Evolutionary conservation across 1,140 invertebrate species (phyloP).

Genomic region (Prorops nasuta): DNA sequence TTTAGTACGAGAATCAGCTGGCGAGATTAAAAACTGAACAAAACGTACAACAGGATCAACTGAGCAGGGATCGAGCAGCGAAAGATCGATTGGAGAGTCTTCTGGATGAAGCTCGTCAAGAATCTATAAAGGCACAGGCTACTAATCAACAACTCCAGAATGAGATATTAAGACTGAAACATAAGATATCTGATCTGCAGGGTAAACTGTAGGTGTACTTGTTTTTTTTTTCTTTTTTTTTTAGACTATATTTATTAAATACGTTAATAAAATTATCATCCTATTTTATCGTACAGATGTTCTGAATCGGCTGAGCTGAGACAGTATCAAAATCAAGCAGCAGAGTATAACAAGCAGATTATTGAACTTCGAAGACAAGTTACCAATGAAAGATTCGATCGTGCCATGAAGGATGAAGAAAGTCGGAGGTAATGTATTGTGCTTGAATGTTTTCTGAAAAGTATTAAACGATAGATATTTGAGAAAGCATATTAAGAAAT

Average conservation of each 20-base stretch:
- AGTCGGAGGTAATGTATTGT: slow-evolving; percentile 42
- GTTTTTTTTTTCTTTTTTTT: no score
- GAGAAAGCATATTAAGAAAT: no score
- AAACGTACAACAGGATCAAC: slow-evolving; percentile 47
- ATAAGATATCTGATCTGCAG: slow-evolving; percentile 52
- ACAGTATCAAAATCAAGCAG: slow-evolving; percentile 58
- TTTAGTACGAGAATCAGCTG: slow-evolving; percentile 51
- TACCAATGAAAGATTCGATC: slow-evolving; percentile 58
- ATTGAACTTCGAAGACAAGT: slow-evolving; percentile 58
- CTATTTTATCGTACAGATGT: slow-evolving; percentile 34
- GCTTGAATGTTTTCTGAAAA: no score
- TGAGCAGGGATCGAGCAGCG: slow-evolving; percentile 51
- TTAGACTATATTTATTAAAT: slow-evolving; percentile 6
- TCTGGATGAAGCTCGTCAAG: slow-evolving; percentile 54
- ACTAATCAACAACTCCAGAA: slow-evolving; percentile 56
- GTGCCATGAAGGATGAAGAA: slow-evolving; percentile 44
- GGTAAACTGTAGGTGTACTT: slow-evolving; percentile 59
- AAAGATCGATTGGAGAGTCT: slow-evolving; percentile 56
- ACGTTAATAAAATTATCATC: not conserved
- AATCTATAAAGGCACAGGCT: slow-evolving; percentile 54
- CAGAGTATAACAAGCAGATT: slow-evolving; percentile 58
- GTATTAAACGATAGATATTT: no score
- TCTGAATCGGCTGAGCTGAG: slow-evolving; percentile 55
- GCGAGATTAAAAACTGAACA: slow-evolving; percentile 44
- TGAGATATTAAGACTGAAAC: slow-evolving; percentile 53